Evolutionary conservation across 2,888 invertebrate genomes (phyloP), one percentile per base, ranked within the genome.

Genomic region (Drosophila mimica): DNA sequence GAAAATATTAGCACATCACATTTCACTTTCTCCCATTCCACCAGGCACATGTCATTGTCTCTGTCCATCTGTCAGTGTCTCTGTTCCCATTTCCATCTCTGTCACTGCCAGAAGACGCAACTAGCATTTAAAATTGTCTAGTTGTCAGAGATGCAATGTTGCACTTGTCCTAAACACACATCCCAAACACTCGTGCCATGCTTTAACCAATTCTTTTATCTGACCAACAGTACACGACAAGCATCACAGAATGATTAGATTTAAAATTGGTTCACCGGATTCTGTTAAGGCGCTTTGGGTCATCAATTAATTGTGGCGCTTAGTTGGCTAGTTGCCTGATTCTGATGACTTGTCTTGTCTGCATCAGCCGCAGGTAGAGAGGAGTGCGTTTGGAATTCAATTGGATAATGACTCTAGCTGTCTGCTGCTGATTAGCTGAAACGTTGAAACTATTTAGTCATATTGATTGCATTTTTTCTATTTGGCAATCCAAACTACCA

Each of bases 401-500:
- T 76, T 62, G 38, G 33, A 25, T 40, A 70, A 28, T 36, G 57
- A 30, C 20, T 11, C 11, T 36, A 46, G 20, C 46, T 15, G 25
- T 36, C 34, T 53, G 53, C 15, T 34, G 15, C n/a, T 51, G 11
- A 5, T 49, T 30, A n/a, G 0, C 9, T 6, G 33, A 28, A 54
- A 28, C 36, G 25, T 25, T 52, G 49, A 65, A 79, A 68, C 57
- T 71, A 65, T 77, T 63, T 40, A 65, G 57, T 61, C 65, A 46
- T 31, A 57, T 68, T 76, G 30, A 81, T 70, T 56, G 52, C 58
- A 25, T 60, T 71, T 70, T 43, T 65, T 74, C 51, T 30, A 67
- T 52, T 70, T 63, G 60, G 60, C 62, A 70, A 52, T 58, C 59
- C 38, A 36, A 28, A 20, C 36, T 28, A 49, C 33, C 36, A 20